These are phyloP conservation scores for Lutjanus erythropterus DNA, from an alignment of 2,113 vertebrate genomes.

Conservation along the genomic window DNA sequence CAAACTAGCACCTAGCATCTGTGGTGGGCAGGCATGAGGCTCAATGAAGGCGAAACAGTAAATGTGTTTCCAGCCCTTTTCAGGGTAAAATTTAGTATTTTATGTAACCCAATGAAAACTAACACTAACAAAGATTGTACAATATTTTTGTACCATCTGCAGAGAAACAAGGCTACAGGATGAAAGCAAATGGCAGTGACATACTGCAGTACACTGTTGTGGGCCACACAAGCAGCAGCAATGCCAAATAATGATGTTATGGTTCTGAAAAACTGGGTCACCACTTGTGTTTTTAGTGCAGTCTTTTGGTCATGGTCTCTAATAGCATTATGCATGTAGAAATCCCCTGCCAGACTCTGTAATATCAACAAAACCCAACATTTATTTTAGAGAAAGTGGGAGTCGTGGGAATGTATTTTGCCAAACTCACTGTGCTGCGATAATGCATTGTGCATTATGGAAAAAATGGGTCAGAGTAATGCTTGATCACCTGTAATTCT, in stretches of 20 bases:
- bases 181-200: constrained; percentile 8
- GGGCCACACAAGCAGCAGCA: constrained; percentile 45
- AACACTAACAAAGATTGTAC: no score
- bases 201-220: constrained; percentile 18
- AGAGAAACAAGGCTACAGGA: constrained; percentile 11
- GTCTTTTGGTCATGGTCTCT: constrained; percentile 52
- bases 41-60: no score
- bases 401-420: not conserved
- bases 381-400: constrained; percentile 4
- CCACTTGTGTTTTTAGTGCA: constrained; percentile 51
- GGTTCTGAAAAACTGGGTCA: constrained; percentile 74
- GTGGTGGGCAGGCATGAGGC: no score
- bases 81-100: not conserved
- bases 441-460: not conserved
- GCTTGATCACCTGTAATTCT: not conserved
- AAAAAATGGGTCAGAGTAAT: not conserved
- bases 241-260: constrained; percentile 57
- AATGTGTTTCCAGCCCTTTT: no score
- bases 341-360: constrained; percentile 44
- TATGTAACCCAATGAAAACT: not conserved
- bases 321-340: constrained; percentile 57
- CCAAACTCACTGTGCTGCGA: not conserved
- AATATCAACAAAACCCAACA: constrained; percentile 17
- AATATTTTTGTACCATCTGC: not conserved
- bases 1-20: no score